A percentile compares a stretch with the other conserved stretches of the same genome.
phyloP scores from a whole-genome alignment of 2,888 invertebrate species.

The Meloe dianella region DNA sequence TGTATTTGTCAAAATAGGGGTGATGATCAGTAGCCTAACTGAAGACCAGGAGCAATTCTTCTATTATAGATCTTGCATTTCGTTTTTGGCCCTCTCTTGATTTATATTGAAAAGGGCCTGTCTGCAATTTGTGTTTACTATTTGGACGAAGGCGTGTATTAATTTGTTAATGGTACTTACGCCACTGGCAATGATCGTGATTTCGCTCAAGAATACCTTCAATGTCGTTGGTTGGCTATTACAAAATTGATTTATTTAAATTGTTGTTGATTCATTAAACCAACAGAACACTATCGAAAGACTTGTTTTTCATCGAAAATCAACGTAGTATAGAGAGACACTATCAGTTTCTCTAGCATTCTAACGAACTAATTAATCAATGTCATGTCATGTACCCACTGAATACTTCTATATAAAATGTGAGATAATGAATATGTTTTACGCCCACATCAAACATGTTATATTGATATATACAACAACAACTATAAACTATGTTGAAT shows the following conservation, averaged over 20 bases:
- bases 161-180: too few species aligned
- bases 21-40: too few species aligned
- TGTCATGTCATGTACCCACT: constrained; percentile 42
- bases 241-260: not conserved
- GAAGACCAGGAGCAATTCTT: too few species aligned
- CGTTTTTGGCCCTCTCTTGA: too few species aligned
- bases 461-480: constrained; percentile 29
- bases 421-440: constrained; percentile 44
- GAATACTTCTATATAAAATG: constrained; percentile 40
- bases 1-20: too few species aligned
- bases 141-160: too few species aligned
- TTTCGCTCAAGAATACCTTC: too few species aligned
- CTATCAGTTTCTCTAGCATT: not conserved
- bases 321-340: not conserved
- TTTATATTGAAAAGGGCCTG: too few species aligned
- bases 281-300: not conserved
- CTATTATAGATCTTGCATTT: too few species aligned
- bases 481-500: constrained; percentile 6
- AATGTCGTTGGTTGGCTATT: too few species aligned
- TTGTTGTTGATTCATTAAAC: not conserved
- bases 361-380: constrained; percentile 41
- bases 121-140: too few species aligned
- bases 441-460: constrained; percentile 33
- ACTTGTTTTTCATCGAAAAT: not conserved
- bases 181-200: too few species aligned